Conservation (phyloP, 2,888 invertebrate species). For the Homarus gammarus region DNA sequence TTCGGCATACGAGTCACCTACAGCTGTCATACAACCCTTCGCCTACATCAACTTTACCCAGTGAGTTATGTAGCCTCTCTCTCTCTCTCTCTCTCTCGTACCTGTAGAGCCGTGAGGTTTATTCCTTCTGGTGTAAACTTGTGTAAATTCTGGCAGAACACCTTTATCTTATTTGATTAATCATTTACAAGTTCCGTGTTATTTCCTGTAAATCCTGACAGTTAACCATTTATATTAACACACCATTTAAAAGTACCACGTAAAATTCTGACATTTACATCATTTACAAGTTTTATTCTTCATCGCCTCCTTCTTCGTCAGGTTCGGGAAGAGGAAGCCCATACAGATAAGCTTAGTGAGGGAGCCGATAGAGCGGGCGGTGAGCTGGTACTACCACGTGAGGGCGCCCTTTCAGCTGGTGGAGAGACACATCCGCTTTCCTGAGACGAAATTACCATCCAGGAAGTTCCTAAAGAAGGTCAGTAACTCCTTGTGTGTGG, state of each 20-base stretch:
- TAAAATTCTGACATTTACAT: neutral
- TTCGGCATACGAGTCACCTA: slow-evolving; percentile 82
- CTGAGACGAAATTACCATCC: slow-evolving; percentile 56
- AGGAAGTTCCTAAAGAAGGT: slow-evolving; percentile 72
- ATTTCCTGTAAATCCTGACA: neutral
- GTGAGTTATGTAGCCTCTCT: slow-evolving; percentile 80
- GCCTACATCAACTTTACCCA: slow-evolving; percentile 93
- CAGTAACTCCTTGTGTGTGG: neutral
- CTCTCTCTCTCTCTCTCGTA: neutral
- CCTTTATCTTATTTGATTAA: neutral
- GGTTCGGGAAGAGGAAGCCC: slow-evolving; percentile 54
- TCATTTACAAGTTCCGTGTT: neutral
- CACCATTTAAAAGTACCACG: neutral
- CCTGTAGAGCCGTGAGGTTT: too few species aligned
- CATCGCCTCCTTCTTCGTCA: neutral
- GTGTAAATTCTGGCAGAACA: too few species aligned
- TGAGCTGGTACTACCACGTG: slow-evolving; percentile 71
- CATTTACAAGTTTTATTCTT: neutral
- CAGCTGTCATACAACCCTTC: slow-evolving; percentile 92
- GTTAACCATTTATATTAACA: neutral
- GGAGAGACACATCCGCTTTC: slow-evolving; percentile 61
- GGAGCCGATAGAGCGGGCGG: slow-evolving; percentile 77
- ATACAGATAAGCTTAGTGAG: slow-evolving; percentile 77
- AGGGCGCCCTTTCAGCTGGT: slow-evolving; percentile 71
- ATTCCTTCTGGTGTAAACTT: too few species aligned